These are phyloP conservation scores for Acridotheres tristis DNA, from an alignment of 2,797 vertebrate species.

Conservation along the genomic window DNA sequence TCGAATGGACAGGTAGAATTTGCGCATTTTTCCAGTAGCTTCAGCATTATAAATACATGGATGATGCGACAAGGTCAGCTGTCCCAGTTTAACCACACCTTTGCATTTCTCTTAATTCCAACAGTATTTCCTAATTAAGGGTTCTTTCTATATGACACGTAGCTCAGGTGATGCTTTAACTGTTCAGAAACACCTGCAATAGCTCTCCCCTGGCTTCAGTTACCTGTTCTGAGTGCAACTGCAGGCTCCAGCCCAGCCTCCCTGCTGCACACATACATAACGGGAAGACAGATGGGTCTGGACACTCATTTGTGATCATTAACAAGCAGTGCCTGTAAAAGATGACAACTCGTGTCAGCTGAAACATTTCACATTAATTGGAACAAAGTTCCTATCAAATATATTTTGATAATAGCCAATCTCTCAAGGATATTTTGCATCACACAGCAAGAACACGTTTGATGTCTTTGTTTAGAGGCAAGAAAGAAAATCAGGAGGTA, in stretches of 20 bases:
- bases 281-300: not conserved
- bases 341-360: conserved; percentile 13
- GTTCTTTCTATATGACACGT: not conserved
- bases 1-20: not conserved
- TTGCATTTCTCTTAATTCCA: not conserved
- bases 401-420: conserved; percentile 20
- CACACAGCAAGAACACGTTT: not conserved
- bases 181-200: not conserved
- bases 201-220: not conserved
- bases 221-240: not conserved
- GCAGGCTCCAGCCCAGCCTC: not conserved
- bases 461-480: not conserved
- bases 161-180: not conserved
- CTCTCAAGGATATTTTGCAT: not conserved
- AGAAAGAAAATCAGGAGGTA: not conserved
- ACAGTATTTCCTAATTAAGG: not conserved
- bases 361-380: conserved; percentile 1
- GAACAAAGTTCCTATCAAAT: conserved; percentile 26
- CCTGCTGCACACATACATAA: not conserved
- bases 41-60: not conserved
- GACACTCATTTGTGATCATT: conserved; percentile 28
- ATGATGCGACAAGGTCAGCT: not conserved
- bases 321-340: conserved; percentile 15
- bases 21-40: not conserved
- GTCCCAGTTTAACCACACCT: not conserved